Evolutionary conservation across 2,113 vertebrate species (phyloP).

Genomic region (Oreochromis niloticus): DNA sequence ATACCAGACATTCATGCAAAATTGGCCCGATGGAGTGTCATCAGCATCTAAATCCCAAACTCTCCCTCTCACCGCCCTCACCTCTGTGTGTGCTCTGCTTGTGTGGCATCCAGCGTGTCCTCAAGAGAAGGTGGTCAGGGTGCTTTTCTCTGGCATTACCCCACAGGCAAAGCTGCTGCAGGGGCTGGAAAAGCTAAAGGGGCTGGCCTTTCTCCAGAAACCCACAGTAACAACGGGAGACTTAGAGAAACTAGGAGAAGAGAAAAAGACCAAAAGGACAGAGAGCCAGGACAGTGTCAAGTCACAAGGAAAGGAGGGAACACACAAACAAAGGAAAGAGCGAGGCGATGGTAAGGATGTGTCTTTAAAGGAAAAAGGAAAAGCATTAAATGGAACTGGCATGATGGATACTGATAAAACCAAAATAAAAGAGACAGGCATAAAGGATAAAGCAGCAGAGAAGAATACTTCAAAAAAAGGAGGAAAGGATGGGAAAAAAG

Average conservation of each 20-base stretch:
- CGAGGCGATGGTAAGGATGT: conserved; percentile 62
- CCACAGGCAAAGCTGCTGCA: conserved; percentile 85
- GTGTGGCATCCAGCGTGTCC: conserved; percentile 89
- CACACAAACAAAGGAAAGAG: conserved; percentile 52
- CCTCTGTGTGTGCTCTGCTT: conserved; percentile 82
- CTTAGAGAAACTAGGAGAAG: conserved; percentile 58
- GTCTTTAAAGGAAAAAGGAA: conserved; percentile 64
- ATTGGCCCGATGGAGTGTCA: conserved; percentile 67
- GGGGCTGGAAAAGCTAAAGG: conserved; percentile 86
- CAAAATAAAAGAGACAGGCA: conserved; percentile 61
- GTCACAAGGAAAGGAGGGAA: conserved; percentile 64
- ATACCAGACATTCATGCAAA: conserved; percentile 78
- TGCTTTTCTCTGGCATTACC: conserved; percentile 79
- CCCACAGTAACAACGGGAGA: conserved; percentile 84
- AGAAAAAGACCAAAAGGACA: conserved; percentile 45
- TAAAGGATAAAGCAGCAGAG: conserved; percentile 57
- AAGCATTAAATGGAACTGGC: conserved; percentile 49
- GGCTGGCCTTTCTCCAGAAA: conserved; percentile 83
- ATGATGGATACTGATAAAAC: conserved; percentile 68
- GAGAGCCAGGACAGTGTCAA: conserved; percentile 85
- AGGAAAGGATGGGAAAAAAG: conserved; percentile 58
- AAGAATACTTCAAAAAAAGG: conserved; percentile 74
- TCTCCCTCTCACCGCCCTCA: conserved; percentile 72
- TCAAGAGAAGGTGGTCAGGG: conserved; percentile 66
- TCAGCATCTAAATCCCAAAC: conserved; percentile 59